Base-by-base conservation (phyloP, 2,888 invertebrate genomes). In the Melolontha melolontha region DNA sequence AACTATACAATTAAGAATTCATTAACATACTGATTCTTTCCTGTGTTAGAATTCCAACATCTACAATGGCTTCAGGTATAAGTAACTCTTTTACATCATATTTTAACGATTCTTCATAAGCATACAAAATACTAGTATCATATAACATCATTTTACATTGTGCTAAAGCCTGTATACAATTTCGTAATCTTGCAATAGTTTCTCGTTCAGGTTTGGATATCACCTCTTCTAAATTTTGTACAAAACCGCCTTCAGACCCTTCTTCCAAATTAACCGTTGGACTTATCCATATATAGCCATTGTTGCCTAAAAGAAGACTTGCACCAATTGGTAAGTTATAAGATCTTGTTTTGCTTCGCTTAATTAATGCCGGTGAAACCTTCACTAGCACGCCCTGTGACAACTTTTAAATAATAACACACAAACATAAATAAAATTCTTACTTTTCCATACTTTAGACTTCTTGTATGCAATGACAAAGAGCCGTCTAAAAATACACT, bases 371-470 rank as follows among this genome's bases (percentile, higher is more conserved):
- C 0, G 98, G 95, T 52, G 95, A 93, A 0, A 99, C 97, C 83
- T 93, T 93, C 0, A 98, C 86, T 68, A 98, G 84, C 14, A 93
- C 89, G 0, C 98, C 98, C 85, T 97, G 97, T 0, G 91, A 90
- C 1, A 97, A 83, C 90, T 91, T 49, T 29, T 8, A 5, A 22
- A 11, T 40, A 52, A 51, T 47, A 12, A 5, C 16, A 7, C 10
- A 14, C 14, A 12, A 40, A 59, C 11, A 5, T 5, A 22, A 22
- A 34, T 17, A 42, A 14, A 29, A 50, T n/a, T 50, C 67, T 72
- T 82, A 95, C 91, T 87, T 98, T 99, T 67, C 98, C 98, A 86
- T 98, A 99, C 80, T 96, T 97, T 67, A 97, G 87, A 84, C 96
- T 97, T 80, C 99, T 90, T 0, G 98, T 98, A 79, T 99, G 98